Percentiles rank a stretch among this genome's conserved stretches.
Evolutionary conservation across 2,113 vertebrate genomes (phyloP).

Genomic region (human (Homo sapiens)): DNA sequence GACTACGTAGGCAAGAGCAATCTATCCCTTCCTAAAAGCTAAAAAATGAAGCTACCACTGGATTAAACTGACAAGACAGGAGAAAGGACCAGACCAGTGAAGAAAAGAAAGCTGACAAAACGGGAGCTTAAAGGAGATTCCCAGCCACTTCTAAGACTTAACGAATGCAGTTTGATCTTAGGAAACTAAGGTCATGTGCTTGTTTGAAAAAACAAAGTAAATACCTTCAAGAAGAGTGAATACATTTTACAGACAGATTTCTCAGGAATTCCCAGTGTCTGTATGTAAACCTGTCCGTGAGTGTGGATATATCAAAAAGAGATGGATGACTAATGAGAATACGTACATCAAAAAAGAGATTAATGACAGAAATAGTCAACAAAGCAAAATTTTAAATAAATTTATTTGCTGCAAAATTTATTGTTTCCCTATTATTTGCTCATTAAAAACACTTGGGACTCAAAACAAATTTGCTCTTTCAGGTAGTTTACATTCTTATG

Average conservation of each 20-base stretch:
- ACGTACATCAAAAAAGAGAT: not conserved
- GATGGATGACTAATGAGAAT: not conserved
- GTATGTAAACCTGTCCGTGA: not conserved
- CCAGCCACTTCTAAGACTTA: not conserved
- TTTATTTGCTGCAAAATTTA: not conserved
- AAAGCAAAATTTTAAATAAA: not conserved
- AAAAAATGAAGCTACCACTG: not conserved
- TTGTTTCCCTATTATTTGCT: not conserved
- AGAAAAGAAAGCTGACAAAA: not conserved
- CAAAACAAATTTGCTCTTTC: not conserved
- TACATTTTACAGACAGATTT: not conserved
- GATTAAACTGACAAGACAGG: not conserved
- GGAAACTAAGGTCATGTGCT: not conserved
- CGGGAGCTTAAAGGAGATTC: not conserved
- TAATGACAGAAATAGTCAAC: not conserved
- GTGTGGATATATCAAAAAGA: not conserved
- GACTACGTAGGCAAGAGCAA: not conserved
- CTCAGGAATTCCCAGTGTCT: not conserved
- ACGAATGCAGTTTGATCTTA: not conserved
- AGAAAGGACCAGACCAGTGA: not conserved
- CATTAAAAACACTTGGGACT: not conserved
- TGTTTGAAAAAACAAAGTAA: not conserved
- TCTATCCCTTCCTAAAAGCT: not conserved
- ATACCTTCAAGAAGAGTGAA: not conserved
- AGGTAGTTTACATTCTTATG: not conserved